Percentiles rank a stretch among this genome's conserved stretches.
These are phyloP conservation scores for Ochlodes sylvanus DNA, from an alignment of 2,888 invertebrate species.

Conservation along the genomic window DNA sequence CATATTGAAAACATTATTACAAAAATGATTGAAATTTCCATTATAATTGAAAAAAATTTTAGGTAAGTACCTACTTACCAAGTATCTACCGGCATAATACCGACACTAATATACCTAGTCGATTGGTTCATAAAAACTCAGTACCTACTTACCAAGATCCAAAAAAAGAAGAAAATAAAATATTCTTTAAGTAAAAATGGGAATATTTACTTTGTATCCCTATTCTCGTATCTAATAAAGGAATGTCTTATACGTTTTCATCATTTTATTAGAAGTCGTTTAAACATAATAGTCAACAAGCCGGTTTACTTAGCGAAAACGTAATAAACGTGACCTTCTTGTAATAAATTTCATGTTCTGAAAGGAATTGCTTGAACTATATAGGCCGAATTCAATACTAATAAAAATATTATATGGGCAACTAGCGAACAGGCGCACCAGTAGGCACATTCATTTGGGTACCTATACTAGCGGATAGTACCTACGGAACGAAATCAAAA, in stretches of 20 bases:
- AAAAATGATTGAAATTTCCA: no score
- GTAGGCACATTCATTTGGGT: no score
- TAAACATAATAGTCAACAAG: constrained; percentile 17
- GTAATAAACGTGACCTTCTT: constrained; percentile 4
- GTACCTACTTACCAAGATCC: background rate
- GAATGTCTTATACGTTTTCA: background rate
- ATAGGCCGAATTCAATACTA: background rate
- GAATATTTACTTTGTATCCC: background rate
- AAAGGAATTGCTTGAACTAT: background rate
- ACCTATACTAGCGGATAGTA: no score
- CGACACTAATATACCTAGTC: no score
- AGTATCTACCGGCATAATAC: no score
- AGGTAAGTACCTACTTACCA: no score
- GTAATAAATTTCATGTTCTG: background rate
- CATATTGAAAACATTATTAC: no score
- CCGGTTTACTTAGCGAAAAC: constrained; percentile 8
- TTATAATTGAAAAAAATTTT: no score
- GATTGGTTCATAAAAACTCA: no score
- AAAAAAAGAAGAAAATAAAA: background rate
- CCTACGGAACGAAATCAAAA: no score
- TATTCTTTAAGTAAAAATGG: background rate
- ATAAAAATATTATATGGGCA: constrained; percentile 4
- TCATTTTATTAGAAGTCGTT: constrained; percentile 11
- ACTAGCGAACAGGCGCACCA: background rate
- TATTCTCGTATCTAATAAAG: background rate